Conservation (phyloP, 2,113 vertebrate species). For the rat (Rattus norvegicus) region DNA sequence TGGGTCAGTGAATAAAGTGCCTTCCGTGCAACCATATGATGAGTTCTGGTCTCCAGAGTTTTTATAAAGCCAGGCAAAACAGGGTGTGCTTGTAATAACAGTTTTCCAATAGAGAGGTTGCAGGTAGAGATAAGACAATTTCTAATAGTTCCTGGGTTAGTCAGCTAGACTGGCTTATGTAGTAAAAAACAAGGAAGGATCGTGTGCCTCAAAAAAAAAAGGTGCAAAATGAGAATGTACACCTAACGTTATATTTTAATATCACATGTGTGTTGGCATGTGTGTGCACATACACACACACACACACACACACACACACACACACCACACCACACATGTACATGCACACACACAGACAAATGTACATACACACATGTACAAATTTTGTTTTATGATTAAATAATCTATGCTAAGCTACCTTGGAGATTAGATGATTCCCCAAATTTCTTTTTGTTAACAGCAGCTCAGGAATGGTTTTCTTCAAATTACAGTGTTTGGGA, state of each 20-base stretch:
- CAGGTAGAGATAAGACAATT: neutral
- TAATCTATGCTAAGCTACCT: neutral
- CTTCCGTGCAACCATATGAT: neutral
- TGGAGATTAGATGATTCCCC: neutral
- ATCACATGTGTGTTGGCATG: neutral
- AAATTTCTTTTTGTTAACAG: neutral
- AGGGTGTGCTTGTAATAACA: neutral
- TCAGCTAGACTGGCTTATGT: neutral
- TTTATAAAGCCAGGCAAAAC: neutral
- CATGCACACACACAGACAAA: too few relatives aligned
- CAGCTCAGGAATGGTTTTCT: neutral
- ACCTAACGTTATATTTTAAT: too few relatives aligned
- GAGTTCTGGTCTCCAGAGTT: neutral
- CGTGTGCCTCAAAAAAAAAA: neutral
- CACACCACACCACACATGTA: neutral
- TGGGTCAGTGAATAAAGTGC: neutral
- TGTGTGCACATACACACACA: neutral
- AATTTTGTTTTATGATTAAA: neutral
- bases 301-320: neutral
- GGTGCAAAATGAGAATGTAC: neutral
- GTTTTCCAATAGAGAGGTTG: neutral
- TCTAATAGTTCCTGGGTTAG: too few relatives aligned
- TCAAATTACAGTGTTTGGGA: neutral
- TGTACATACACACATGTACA: too few relatives aligned
- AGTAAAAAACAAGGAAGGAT: too few relatives aligned